A percentile compares a stretch with the other conserved stretches of the same genome.
Evolutionary conservation across 2,888 invertebrate species (phyloP).

Genomic region (Ptilodon capucinus): DNA sequence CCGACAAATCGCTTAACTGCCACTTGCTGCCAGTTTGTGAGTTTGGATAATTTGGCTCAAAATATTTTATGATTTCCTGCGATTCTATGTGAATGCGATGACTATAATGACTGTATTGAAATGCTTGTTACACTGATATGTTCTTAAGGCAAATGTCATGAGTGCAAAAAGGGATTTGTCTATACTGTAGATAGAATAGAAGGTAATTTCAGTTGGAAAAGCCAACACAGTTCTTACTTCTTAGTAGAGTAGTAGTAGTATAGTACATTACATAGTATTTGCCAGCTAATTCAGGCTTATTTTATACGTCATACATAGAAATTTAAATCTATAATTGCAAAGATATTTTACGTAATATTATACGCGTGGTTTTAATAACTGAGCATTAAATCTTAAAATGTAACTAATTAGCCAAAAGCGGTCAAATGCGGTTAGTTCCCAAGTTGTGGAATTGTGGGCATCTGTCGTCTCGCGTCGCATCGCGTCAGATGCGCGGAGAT

Average conservation of each 20-base stretch:
- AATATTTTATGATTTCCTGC: not conserved
- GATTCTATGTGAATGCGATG: not conserved
- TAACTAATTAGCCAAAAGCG: not conserved
- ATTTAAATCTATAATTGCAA: not conserved
- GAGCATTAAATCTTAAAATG: not conserved
- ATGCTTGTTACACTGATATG: not conserved
- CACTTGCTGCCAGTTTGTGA: conserved; percentile 52
- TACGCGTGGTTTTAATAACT: not conserved
- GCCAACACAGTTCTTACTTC: no score
- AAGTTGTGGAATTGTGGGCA: not conserved
- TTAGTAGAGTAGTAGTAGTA: no score
- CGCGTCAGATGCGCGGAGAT: not conserved
- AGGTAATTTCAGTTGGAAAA: no score
- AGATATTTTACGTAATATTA: not conserved
- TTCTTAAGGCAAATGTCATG: no score
- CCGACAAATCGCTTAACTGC: conserved; percentile 79
- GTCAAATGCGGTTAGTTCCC: not conserved
- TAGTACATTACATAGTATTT: no score
- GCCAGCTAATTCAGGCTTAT: no score
- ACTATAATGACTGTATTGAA: not conserved
- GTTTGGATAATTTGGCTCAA: not conserved
- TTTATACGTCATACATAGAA: no score
- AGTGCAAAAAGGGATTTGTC: no score
- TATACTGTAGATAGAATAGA: no score
- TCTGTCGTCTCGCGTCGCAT: not conserved